These are phyloP conservation scores for Gymnoscelis rufifasciata DNA, from an alignment of 2,888 invertebrate species.

Conservation along the genomic window DNA sequence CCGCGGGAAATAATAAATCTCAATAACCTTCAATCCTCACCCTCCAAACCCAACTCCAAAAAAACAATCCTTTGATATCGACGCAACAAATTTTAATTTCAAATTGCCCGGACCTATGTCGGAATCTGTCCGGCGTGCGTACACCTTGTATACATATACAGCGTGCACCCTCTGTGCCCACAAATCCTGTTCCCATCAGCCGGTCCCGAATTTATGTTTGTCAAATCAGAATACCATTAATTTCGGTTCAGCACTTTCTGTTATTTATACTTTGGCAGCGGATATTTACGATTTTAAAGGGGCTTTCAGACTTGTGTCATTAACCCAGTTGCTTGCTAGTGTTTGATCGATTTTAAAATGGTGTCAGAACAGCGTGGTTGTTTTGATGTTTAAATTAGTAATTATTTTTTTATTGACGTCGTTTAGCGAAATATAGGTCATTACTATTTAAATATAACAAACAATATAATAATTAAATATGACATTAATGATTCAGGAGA, in stretches of 20 bases:
- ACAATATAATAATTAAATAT: no score
- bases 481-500: no score
- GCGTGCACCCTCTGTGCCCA: no score
- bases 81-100: slow-evolving; percentile 5
- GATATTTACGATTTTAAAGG: slow-evolving; percentile 14
- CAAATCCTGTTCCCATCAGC: slow-evolving; percentile 36
- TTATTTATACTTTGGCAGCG: background rate
- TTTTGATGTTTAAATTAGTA: no score
- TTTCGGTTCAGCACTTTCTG: slow-evolving; percentile 17
- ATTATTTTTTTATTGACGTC: background rate
- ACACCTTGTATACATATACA: slow-evolving; percentile 4
- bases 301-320: slow-evolving; percentile 12
- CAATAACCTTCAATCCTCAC: background rate
- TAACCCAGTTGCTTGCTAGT: slow-evolving; percentile 2
- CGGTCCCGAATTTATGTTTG: slow-evolving; percentile 46
- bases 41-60: background rate
- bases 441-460: no score
- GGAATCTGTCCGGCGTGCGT: background rate
- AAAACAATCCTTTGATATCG: background rate
- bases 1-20: no score
- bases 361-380: background rate
- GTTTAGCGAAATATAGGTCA: background rate
- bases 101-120: background rate
- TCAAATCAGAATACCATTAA: slow-evolving; percentile 55
- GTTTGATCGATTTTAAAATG: slow-evolving; percentile 1